Evolutionary conservation across 2,113 vertebrate genomes (phyloP).

Genomic region (Thymallus thymallus): DNA sequence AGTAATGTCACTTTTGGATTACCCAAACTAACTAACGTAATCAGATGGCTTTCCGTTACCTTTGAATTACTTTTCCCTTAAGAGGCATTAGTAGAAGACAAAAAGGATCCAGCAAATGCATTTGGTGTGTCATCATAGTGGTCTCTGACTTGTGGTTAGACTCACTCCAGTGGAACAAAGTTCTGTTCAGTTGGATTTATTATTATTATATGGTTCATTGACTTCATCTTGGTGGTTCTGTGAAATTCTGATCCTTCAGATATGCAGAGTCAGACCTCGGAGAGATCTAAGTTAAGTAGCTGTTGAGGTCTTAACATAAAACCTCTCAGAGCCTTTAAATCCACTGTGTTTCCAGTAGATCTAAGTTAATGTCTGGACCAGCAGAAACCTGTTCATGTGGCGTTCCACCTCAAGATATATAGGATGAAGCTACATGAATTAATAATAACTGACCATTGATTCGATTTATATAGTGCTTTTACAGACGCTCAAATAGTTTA

Average conservation of each 20-base stretch:
- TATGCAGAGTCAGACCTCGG: neutral
- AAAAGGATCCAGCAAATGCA: too few species aligned
- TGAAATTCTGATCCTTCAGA: constrained; percentile 12
- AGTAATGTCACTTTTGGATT: too few species aligned
- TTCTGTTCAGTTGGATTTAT: neutral
- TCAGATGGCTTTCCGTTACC: too few species aligned
- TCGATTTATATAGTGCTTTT: too few species aligned
- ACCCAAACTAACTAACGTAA: too few species aligned
- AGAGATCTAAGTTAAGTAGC: constrained; percentile 31
- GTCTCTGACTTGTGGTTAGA: too few species aligned
- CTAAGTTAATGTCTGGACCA: constrained; percentile 8
- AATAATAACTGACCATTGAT: neutral
- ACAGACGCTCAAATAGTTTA: too few species aligned
- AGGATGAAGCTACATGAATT: constrained; percentile 1
- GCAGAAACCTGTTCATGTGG: constrained; percentile 21
- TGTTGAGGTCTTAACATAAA: constrained; percentile 49
- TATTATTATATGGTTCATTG: constrained; percentile 4
- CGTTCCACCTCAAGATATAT: constrained; percentile 46
- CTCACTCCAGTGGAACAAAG: too few species aligned
- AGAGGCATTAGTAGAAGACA: too few species aligned
- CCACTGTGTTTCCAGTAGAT: neutral
- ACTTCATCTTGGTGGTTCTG: constrained; percentile 6
- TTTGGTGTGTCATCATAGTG: too few species aligned
- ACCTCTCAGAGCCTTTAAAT: constrained; percentile 34
- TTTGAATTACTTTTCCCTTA: too few species aligned